Evolutionary conservation across 2,113 vertebrate species (phyloP).

Genomic region (Oenanthe melanoleuca): DNA sequence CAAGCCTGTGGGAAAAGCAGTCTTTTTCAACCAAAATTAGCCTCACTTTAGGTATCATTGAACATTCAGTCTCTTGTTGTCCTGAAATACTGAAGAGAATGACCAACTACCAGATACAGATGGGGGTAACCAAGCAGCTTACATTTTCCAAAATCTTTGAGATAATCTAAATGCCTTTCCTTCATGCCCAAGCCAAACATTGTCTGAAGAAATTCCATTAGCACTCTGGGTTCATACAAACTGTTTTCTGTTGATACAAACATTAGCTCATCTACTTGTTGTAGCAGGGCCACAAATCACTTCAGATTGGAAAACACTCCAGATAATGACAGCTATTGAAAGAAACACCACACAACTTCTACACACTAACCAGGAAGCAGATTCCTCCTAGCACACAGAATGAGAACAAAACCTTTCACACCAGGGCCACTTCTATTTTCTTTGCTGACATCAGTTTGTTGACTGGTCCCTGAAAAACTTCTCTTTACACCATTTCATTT

Average conservation of each 20-base stretch:
- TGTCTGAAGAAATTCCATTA: not conserved
- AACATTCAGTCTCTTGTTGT: not conserved
- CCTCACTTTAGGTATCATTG: not conserved
- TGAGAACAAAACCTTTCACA: not conserved
- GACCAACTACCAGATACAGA: not conserved
- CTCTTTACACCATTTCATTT: not conserved
- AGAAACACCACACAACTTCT: not conserved
- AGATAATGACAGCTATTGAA: not conserved
- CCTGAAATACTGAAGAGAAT: not conserved
- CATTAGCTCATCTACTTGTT: not conserved
- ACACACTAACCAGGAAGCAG: not conserved
- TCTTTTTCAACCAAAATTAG: not conserved
- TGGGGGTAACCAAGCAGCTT: not conserved
- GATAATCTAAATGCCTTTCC: not conserved
- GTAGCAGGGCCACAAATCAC: not conserved
- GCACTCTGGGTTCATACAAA: not conserved
- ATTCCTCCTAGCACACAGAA: not conserved
- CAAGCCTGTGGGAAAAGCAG: not conserved
- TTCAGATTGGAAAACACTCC: rapidly evolving
- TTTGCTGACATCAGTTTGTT: not conserved
- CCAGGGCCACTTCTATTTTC: not conserved
- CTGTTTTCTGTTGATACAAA: not conserved
- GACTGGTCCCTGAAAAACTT: not conserved
- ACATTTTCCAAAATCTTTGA: not conserved
- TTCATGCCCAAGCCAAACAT: not conserved